Evolutionary conservation across 1,140 invertebrate genomes (phyloP).

Genomic region (Glossosoma conforme): DNA sequence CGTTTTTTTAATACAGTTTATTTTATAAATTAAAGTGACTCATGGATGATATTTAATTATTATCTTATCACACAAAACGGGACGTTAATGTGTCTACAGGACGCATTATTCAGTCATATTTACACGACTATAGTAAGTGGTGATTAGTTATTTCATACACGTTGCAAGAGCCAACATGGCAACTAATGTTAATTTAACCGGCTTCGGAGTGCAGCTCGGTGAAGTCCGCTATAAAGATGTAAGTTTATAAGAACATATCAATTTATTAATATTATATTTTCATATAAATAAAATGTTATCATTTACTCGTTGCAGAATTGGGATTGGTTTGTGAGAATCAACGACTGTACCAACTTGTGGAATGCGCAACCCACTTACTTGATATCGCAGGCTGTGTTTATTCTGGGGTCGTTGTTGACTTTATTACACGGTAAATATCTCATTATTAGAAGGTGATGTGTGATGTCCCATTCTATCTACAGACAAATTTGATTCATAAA

Average conservation of each 20-base stretch:
- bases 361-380: constrained; percentile 57
- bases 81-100: no score
- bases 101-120: no score
- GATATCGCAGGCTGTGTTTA: constrained; percentile 49
- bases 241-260: constrained; percentile 4
- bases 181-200: constrained; percentile 12
- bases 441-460: constrained; percentile 10
- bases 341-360: constrained; percentile 49
- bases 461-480: background rate
- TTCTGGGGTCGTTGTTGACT: constrained; percentile 53
- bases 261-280: background rate
- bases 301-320: constrained; percentile 42
- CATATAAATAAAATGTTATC: background rate
- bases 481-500: no score
- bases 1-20: no score
- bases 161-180: constrained; percentile 5
- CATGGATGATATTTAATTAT: no score
- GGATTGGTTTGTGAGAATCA: constrained; percentile 52
- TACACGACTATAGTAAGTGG: no score
- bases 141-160: no score
- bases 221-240: constrained; percentile 14
- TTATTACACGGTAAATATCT: constrained; percentile 53
- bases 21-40: no score
- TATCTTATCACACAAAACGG: no score
- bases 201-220: constrained; percentile 10